Conservation (phyloP, 2,113 vertebrate species). For the Raja brachyura region DNA sequence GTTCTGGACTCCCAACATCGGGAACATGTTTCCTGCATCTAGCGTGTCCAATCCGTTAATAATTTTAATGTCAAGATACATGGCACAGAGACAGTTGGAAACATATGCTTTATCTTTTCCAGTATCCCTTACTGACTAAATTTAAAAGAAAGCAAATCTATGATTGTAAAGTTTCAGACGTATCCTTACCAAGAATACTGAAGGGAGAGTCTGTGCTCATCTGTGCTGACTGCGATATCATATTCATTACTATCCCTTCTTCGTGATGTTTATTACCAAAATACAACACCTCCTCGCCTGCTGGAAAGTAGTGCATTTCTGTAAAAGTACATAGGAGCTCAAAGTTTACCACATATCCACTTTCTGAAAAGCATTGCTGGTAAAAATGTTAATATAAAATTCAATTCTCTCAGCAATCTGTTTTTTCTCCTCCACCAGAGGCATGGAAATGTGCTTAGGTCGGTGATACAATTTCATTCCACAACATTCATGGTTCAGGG, state of each 20-base stretch:
- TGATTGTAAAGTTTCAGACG: neutral
- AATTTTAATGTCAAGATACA: neutral
- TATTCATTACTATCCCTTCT: neutral
- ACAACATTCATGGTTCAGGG: neutral
- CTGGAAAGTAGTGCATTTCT: neutral
- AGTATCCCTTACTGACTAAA: neutral
- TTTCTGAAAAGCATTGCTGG: neutral
- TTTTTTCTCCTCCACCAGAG: neutral
- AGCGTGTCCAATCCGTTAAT: too few species aligned
- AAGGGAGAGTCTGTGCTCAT: constrained; percentile 9
- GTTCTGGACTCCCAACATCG: too few species aligned
- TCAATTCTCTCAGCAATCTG: neutral
- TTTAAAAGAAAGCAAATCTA: neutral
- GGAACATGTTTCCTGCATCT: too few species aligned
- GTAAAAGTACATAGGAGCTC: neutral
- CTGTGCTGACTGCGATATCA: neutral
- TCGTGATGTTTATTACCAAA: neutral
- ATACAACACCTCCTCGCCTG: neutral
- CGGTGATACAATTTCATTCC: neutral
- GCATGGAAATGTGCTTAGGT: neutral
- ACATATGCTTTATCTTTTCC: neutral
- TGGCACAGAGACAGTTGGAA: neutral
- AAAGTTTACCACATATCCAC: neutral
- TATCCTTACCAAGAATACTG: neutral
- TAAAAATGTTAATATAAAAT: neutral